Percentiles rank a stretch among this genome's conserved stretches.
Conservation (phyloP, 2,888 invertebrate species). For the Pantelozetes paolii region DNA sequence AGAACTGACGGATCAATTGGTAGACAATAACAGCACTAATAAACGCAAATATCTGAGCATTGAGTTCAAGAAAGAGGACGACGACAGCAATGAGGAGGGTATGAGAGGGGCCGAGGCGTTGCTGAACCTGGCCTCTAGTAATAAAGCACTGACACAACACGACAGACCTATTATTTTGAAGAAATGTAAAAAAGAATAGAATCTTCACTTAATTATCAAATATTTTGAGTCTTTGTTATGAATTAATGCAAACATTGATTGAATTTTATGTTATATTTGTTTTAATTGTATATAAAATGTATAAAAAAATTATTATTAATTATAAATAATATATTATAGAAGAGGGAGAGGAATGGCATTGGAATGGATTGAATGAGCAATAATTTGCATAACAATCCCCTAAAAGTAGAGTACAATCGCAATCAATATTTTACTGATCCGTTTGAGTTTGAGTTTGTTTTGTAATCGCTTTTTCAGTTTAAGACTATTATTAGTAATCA, state of each 20-base stretch:
- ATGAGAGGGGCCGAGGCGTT: constrained; percentile 71
- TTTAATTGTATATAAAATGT: too few relatives aligned
- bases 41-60: background rate
- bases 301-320: too few relatives aligned
- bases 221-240: background rate
- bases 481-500: background rate
- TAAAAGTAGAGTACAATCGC: constrained; percentile 22
- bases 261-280: too few relatives aligned
- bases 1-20: background rate
- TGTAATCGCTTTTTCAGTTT: background rate
- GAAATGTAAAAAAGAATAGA: constrained; percentile 32
- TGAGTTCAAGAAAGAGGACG: constrained; percentile 35
- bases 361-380: background rate
- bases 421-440: constrained; percentile 24
- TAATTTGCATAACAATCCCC: constrained; percentile 19
- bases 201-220: too few relatives aligned
- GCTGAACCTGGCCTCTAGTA: constrained; percentile 59
- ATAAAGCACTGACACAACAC: constrained; percentile 21
- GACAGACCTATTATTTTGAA: constrained; percentile 27
- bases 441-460: background rate
- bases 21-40: background rate
- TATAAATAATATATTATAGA: too few relatives aligned
- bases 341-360: too few relatives aligned
- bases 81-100: constrained; percentile 51
- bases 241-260: too few relatives aligned